Percentiles rank a stretch among this genome's conserved stretches.
These are phyloP conservation scores for Euproctis similis DNA, from an alignment of 2,888 invertebrate genomes.

Conservation along the genomic window DNA sequence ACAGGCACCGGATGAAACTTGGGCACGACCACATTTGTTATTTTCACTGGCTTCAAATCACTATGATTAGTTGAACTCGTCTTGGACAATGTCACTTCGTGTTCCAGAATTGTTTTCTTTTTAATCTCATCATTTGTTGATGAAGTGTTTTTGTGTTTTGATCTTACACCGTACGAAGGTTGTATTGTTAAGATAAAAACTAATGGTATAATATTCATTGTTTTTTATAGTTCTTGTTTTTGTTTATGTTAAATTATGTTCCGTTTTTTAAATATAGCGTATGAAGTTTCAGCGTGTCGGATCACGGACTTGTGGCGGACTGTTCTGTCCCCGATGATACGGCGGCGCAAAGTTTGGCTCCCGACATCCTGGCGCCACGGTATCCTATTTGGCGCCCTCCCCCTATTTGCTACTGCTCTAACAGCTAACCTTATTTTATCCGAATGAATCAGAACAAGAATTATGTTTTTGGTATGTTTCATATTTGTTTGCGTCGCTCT, in stretches of 20 bases:
- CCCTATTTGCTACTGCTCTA: too few species aligned
- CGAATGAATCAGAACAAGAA: too few species aligned
- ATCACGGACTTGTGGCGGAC: conserved; percentile 16
- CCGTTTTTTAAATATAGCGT: not conserved
- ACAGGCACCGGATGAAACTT: conserved; percentile 29
- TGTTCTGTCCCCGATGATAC: conserved; percentile 19
- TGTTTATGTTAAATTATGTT: not conserved
- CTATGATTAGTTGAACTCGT: conserved; percentile 38
- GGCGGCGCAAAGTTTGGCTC: conserved; percentile 23
- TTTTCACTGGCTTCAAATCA: conserved; percentile 38
- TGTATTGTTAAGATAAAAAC: conserved; percentile 12
- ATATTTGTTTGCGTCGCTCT: too few species aligned
- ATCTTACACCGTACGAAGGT: conserved; percentile 18
- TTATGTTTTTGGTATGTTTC: too few species aligned
- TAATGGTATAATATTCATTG: conserved; percentile 14
- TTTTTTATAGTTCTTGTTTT: not conserved
- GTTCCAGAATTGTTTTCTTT: conserved; percentile 42
- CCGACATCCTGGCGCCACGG: conserved; percentile 41
- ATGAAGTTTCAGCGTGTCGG: conserved; percentile 18
- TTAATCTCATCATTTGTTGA: conserved; percentile 34
- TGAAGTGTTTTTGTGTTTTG: conserved; percentile 23
- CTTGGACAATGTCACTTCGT: conserved; percentile 34
- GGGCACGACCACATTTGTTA: conserved; percentile 40
- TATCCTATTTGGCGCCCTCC: conserved; percentile 16
- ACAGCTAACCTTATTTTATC: too few species aligned